Percentiles rank a stretch among this genome's conserved stretches.
Evolutionary conservation across 2,888 invertebrate genomes (phyloP).

Genomic region (Himalopsyche kuldschensis): DNA sequence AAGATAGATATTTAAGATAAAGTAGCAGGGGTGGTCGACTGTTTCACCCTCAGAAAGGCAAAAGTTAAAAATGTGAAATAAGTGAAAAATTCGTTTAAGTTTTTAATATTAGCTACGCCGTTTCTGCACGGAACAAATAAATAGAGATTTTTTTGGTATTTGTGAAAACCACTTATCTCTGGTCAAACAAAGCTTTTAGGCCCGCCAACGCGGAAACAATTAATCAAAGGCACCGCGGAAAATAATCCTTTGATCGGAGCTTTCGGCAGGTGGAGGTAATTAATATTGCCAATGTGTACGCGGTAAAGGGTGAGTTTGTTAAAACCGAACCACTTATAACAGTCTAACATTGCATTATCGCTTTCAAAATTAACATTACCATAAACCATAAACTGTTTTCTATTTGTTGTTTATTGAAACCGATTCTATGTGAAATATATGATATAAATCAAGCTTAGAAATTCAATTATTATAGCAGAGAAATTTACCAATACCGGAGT

Average conservation of each 20-base stretch:
- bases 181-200: not conserved
- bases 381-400: not conserved
- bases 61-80: too few species aligned
- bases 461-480: too few species aligned
- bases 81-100: not conserved
- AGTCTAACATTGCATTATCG: not conserved
- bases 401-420: not conserved
- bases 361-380: not conserved
- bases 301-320: not conserved
- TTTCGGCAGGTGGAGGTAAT: conserved; percentile 29
- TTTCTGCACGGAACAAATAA: not conserved
- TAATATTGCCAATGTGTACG: conserved; percentile 12
- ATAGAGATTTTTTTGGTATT: not conserved
- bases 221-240: conserved; percentile 24
- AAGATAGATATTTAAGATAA: too few species aligned
- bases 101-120: not conserved
- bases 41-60: too few species aligned
- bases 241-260: conserved; percentile 18
- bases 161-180: not conserved
- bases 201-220: conserved; percentile 9
- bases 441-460: too few species aligned
- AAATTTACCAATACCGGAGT: too few species aligned
- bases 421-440: too few species aligned
- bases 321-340: not conserved
- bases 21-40: too few species aligned